Base-by-base conservation (phyloP, 2,888 invertebrate species). In the Eugnorisma glareosa region DNA sequence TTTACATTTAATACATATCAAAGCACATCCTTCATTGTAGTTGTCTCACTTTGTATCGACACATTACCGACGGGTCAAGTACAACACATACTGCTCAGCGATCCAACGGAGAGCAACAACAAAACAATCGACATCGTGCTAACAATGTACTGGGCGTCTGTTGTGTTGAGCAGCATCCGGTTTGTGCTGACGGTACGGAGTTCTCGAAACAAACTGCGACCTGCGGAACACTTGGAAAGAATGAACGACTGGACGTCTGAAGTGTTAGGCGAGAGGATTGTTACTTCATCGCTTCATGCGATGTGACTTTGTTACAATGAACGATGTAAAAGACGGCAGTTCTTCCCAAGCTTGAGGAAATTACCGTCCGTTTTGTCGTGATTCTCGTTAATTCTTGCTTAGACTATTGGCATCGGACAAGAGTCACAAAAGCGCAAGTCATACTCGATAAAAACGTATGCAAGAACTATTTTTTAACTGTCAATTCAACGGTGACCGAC, bases 71-170 rank as follows among this genome's bases (percentile, higher is more conserved):
- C 11, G 7, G n/a, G 59, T 69, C 21, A 45, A 81, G 18, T 45
- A 35, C 40, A 69, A 48, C 15, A 35, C 37, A 67, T 43, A 48
- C 37, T 61, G 40, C 21, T 45, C 28, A 28, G 40, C 28, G 51
- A 48, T 64, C 6, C 18, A 68, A 45, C 31, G 24, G 45, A 64
- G 43, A 77, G 64, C 35, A 51, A 28, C 59, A 45, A 81, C 71
- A 69, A 77, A 72, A 81, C 43, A 82, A 83, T 72, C 45, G 64
- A 45, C 21, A 43, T n/a, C 43, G 64, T 54, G 83, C 45, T 64
- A 82, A 72, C 77, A 77, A 68, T 67, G 71, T 72, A n/a, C 57
- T 10, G 35, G 31, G 6, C 28, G 40, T 35, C 57, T 63, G 70
- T 48, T 70, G 13, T 67, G 28, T 79, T 66, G 66, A 51, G 74